Base-by-base conservation (phyloP, 2,113 vertebrate genomes). In the Natator depressus region DNA sequence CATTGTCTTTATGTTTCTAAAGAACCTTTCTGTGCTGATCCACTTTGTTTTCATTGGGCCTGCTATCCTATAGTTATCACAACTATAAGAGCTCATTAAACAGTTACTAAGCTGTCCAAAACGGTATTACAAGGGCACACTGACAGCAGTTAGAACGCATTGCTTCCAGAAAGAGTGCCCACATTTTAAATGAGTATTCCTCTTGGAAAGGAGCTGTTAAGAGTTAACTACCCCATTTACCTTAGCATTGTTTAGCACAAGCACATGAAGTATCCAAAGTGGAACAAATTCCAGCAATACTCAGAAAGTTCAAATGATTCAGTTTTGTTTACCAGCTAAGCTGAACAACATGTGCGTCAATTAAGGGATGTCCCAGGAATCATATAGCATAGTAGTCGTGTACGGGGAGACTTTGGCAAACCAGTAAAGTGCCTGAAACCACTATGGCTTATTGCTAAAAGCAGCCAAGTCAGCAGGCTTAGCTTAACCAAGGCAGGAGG, bases 361-460 rank as follows among this genome's bases (percentile, higher is more conserved):
- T 31, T 62, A 62, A 91, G 47, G 83, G n/a, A 94, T 85, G 38
- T 72, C 13, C 22, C 84, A 12, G 72, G 13, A 62, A 55, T 13
- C 83, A 62, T 0, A 0, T 0, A 69, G 22, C 1, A 11, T 7
- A 87, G 72, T 38, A 62, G 85, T n/a, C 59, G 10, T 42, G 42
- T 42, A 5, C 42, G 42, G 42, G 42, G 42, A 42, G 42, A 42
- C 42, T 42, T 42, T 42, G 42, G 42, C 4, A 42, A 42, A 42
- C 42, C 42, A 42, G 42, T 42, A 42, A 42, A 42, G 42, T 42
- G 42, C 42, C 42, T 42, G 42, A 42, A 42, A 42, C 5, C 42
- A 42, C 42, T 42, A 42, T 42, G 42, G 42, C 42, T 42, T 42
- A 42, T 42, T 42, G 42, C 42, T 42, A 42, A 42, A 42, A 42